Evolutionary conservation across 2,888 invertebrate species (phyloP), one percentile per base, ranked within the genome.

Genomic region (Periphyllus acericola): DNA sequence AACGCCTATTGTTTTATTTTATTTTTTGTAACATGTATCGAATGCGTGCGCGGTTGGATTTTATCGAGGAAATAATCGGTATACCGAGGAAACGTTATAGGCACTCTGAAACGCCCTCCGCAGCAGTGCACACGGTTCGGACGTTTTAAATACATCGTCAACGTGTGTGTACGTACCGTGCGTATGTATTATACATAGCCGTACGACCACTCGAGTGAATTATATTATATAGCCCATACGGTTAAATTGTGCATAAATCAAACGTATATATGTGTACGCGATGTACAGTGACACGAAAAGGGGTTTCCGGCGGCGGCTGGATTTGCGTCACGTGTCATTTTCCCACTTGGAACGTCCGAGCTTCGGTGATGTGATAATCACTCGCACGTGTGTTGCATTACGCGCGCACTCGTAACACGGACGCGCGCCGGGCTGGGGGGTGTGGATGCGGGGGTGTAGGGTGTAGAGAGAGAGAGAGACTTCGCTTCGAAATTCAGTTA

Each of bases 261-360:
- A 76, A 76, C 83, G 78, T 29, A 17, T 76, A 76, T 9, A 52
- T 11, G 46, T 14, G 46, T 46, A 46, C 9, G 1, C 46, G 46
- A 46, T 46, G 36, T 29, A 60, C 3, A 34, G 71, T 86, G 71
- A 71, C 79, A 32, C 55, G 25, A 79, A 86, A 79, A 72, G 86
- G 86, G 79, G 71, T 85, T 84, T 84, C 60, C 4, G 72, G 83
- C 34, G 40, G 46, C 9, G 60, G 34, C 66, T 55, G 79, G 78
- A 86, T 86, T 79, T 60, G 80, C 87, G 81, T 87, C 87, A 87
- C 87, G 74, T 87, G 87, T 81, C 87, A 46, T 87, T 87, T 87
- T 75, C 80, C 87, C 81, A 40, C 60, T 68, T 36, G 78, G 68
- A 34, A 78, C 85, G 86, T 72, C 80, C 86, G 40, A 80, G 68